A percentile compares a stretch with the other conserved stretches of the same genome.
phyloP scores from a whole-genome alignment of 1,140 invertebrate species.

The Drosophila persimilis region DNA sequence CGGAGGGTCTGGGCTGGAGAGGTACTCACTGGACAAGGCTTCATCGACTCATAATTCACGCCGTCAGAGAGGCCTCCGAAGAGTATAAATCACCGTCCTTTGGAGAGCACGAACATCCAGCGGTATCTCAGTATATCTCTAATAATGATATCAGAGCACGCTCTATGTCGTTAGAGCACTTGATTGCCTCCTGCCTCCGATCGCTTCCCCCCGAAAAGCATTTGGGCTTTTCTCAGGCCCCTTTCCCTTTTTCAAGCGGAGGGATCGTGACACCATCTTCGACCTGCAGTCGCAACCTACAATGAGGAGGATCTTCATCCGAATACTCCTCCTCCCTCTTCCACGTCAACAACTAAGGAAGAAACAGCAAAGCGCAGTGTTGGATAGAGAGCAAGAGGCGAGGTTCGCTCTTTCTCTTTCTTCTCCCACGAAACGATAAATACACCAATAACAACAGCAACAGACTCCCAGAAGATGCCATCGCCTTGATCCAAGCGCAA shows the following conservation, averaged over 20 bases:
- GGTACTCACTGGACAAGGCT: constrained; percentile 39
- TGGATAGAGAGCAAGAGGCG: constrained; percentile 34
- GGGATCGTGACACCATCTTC: constrained; percentile 70
- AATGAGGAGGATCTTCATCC: constrained; percentile 34
- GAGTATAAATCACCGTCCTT: constrained; percentile 42
- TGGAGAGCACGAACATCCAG: constrained; percentile 1
- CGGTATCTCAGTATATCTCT: constrained; percentile 23
- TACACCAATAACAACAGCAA: not conserved
- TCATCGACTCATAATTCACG: constrained; percentile 73
- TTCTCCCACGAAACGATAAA: constrained; percentile 18
- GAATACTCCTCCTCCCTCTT: not conserved
- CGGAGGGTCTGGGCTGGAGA: constrained; percentile 16
- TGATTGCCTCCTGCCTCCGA: constrained; percentile 4
- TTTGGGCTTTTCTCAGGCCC: constrained; percentile 37
- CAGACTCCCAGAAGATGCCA: too few species aligned
- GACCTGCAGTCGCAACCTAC: constrained; percentile 28
- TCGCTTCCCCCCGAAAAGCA: constrained; percentile 1
- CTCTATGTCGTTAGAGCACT: constrained; percentile 8
- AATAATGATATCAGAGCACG: constrained; percentile 44
- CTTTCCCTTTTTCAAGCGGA: constrained; percentile 34
- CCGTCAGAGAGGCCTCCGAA: constrained; percentile 28
- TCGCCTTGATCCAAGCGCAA: not conserved
- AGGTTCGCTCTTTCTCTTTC: constrained; percentile 6
- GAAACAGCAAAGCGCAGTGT: not conserved
- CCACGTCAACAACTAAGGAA: not conserved